Evolutionary conservation across 2,113 vertebrate species (phyloP), one percentile per base, ranked within the genome.

Genomic region (Clarias gariepinus): DNA sequence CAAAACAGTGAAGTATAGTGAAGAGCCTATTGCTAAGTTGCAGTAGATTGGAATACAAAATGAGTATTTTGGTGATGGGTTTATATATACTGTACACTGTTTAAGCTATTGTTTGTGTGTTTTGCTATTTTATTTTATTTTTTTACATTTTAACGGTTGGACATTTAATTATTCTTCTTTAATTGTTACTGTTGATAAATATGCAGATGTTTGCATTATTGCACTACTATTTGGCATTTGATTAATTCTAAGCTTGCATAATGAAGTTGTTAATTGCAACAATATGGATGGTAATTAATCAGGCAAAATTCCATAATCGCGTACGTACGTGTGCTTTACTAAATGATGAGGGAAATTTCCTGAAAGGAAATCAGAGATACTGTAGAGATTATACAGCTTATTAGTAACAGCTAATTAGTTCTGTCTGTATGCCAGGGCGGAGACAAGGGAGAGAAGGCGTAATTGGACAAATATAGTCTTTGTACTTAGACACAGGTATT

Each of bases 331-430:
- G 16, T 80, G 78, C 23, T 80, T 80, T 60, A 36, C 78, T 61
- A 11, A 80, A 80, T 36, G 30, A 80, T 80, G 55, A 60, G 55
- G 57, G 28, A 79, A 80, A 61, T 80, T 58, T 80, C 12, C 78
- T 36, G 57, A 80, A 60, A 60, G 78, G 78, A 7, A 80, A 36
- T 80, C 78, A 80, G 55, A 55, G 28, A 21, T 36, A n/a, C n/a
- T n/a, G n/a, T n/a, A 36, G 4, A 23, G 78, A 80, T 80, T 79
- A 33, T 79, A 33, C 55, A 79, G 55, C 18, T 58, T 57, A 77
- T 77, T 78, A 78, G 76, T 78, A 28, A 78, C 76, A 30, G 76
- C 53, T 78, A 60, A 80, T 80, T 80, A 80, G 77, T 60, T 61
- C 30, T 3, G 19, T 60, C 78, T 36, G 30, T 61, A 28, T 61